These are phyloP conservation scores for Cinara cedri DNA, from an alignment of 2,888 invertebrate genomes.

Conservation along the genomic window DNA sequence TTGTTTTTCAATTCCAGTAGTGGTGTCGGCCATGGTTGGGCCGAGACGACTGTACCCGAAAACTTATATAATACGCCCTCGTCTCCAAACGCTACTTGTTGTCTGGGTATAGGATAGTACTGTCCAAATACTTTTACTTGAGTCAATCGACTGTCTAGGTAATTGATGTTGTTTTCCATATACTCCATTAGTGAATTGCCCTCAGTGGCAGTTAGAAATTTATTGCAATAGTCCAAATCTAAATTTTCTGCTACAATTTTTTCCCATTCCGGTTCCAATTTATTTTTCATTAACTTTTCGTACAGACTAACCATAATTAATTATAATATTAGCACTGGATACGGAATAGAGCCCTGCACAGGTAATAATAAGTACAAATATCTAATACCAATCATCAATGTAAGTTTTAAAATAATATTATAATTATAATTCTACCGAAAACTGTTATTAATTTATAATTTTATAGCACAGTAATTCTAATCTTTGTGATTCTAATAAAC, in stretches of 20 bases:
- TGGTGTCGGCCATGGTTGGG: conserved; percentile 69
- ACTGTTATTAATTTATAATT: too few species aligned
- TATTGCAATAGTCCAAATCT: conserved; percentile 67
- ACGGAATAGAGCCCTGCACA: background rate
- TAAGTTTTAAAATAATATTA: too few species aligned
- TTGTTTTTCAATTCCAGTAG: conserved; percentile 66
- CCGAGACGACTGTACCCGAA: conserved; percentile 71
- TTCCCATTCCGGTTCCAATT: conserved; percentile 60
- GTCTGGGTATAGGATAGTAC: conserved; percentile 71
- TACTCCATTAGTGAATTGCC: conserved; percentile 66
- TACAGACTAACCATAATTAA: conserved; percentile 25
- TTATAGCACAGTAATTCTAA: too few species aligned
- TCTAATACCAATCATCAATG: too few species aligned
- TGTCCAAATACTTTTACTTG: conserved; percentile 72
- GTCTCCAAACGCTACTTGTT: conserved; percentile 74
- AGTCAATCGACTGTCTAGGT: conserved; percentile 71
- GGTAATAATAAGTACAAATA: too few species aligned
- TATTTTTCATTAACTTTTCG: conserved; percentile 31
- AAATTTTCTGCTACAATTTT: conserved; percentile 67
- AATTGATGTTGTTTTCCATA: conserved; percentile 68
- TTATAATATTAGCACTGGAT: background rate
- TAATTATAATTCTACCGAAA: too few species aligned
- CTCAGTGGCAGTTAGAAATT: conserved; percentile 60
- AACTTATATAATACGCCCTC: conserved; percentile 71
- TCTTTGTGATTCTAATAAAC: too few species aligned